These are phyloP conservation scores for Spilogale gracilis DNA, from an alignment of 2,113 vertebrate species.

Conservation along the genomic window DNA sequence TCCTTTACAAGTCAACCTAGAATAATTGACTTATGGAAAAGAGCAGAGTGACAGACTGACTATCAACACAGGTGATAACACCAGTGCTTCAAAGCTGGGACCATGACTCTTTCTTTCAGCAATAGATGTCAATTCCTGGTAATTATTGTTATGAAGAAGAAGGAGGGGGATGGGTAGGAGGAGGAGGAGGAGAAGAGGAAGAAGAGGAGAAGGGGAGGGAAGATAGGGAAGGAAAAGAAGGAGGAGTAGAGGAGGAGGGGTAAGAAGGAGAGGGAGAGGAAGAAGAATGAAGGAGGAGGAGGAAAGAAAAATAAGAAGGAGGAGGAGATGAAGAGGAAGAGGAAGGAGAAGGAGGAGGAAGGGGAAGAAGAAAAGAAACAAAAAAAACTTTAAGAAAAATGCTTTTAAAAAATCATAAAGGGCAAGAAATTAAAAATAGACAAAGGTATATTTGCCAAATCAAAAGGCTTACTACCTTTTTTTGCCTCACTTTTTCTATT, in stretches of 20 bases:
- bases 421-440: background rate
- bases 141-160: background rate
- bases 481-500: background rate
- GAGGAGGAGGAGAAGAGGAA: too few species aligned
- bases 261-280: background rate
- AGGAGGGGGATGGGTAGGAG: background rate
- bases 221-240: background rate
- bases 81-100: background rate
- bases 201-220: background rate
- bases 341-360: too few species aligned
- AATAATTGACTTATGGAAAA: background rate
- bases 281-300: too few species aligned
- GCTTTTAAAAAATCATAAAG: background rate
- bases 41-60: conserved; percentile 25
- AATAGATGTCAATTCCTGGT: background rate
- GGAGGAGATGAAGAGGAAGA: background rate
- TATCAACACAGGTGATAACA: conserved; percentile 49
- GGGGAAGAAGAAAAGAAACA: background rate
- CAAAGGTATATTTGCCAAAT: background rate
- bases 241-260: background rate
- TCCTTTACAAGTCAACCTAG: background rate
- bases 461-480: background rate
- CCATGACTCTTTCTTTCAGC: conserved; percentile 28
- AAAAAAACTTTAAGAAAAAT: background rate
- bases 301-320: too few species aligned